Evolutionary conservation across 23 tunicate genomes (phyloP).

Genomic region (Phallusia fumigata): DNA sequence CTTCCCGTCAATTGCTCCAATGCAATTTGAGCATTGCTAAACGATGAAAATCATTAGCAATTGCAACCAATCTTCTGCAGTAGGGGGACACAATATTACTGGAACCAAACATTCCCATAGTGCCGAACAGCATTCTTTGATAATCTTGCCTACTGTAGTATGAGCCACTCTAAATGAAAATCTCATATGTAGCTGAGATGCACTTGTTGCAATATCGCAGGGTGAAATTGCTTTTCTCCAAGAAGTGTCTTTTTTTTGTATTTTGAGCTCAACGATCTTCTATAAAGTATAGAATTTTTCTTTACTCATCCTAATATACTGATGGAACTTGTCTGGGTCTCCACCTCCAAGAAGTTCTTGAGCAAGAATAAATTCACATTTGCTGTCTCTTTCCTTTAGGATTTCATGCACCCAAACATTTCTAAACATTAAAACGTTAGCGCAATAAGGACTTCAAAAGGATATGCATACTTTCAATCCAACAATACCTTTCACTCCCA

Average conservation of each 20-base stretch:
- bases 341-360: slow-evolving; percentile 20
- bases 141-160: slow-evolving; percentile 34
- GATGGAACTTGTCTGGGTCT: slow-evolving; percentile 22
- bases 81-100: slow-evolving; percentile 32
- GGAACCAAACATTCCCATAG: slow-evolving; percentile 35
- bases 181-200: slow-evolving; percentile 28
- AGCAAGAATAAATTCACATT: slow-evolving; percentile 21
- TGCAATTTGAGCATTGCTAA: slow-evolving; percentile 45
- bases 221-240: slow-evolving; percentile 12
- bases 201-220: slow-evolving; percentile 30
- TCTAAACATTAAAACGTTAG: slow-evolving; percentile 15
- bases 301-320: slow-evolving; percentile 24
- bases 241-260: slow-evolving; percentile 12
- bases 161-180: slow-evolving; percentile 53
- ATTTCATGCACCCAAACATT: slow-evolving; percentile 31
- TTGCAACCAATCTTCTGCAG: slow-evolving; percentile 28
- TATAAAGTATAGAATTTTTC: slow-evolving; percentile 10
- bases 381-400: not conserved
- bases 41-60: slow-evolving; percentile 34
- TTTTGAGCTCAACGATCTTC: not conserved
- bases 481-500: slow-evolving; percentile 17
- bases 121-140: slow-evolving; percentile 19
- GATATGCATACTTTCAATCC: slow-evolving; percentile 11
- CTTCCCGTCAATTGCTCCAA: slow-evolving; percentile 41
- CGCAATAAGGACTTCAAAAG: not conserved